Base-by-base conservation (phyloP, 2,797 vertebrate genomes). In the Enteromius treurensis region DNA sequence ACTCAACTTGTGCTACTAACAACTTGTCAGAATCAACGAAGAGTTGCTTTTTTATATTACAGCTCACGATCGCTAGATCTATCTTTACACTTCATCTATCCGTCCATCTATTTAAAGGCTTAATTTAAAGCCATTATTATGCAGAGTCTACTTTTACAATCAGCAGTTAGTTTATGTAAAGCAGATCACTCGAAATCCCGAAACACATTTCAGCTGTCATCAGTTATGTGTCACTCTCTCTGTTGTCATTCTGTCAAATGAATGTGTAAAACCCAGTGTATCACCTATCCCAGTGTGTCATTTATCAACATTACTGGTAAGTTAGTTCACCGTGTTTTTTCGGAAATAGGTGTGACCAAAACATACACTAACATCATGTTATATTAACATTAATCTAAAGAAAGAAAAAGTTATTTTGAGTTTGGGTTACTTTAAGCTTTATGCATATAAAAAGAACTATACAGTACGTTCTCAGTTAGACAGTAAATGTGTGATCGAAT, bases 121-220 rank as follows among this genome's bases (percentile, higher is more conserved):
- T 13, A 68, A 40, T 2, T 19, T 29, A 23, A 79, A 55, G 34
- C 32, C 14, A 70, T n/a, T 19, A 21, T 15, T 4, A 55, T 55
- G 32, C 32, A 26, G 65, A 19, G 19, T 80, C 82, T 49, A 69
- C 77, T 85, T 85, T 85, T 69, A 79, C 79, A 34, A 80, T 76
- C 40, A 78, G 62, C 67, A 84, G 68, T 82, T 74, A 83, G 73
- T 75, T 37, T 73, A 81, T 85, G 60, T 47, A 83, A 85, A 81
- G 32, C 73, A 69, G 42, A 5, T 55, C 23, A 29, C 71, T 83
- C 11, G 4, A 67, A 71, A 15, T 74, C 80, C 67, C 17, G 49
- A 74, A 53, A 68, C 53, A 5, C 47, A 77, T 49, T 67, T 85
- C 67, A 37, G 62, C 37, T 74, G 42, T 62, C 58, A 77, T 34